Percentiles rank a stretch among this genome's conserved stretches.
Conservation (phyloP, 2,888 invertebrate species). For the Auanema sp. region DNA sequence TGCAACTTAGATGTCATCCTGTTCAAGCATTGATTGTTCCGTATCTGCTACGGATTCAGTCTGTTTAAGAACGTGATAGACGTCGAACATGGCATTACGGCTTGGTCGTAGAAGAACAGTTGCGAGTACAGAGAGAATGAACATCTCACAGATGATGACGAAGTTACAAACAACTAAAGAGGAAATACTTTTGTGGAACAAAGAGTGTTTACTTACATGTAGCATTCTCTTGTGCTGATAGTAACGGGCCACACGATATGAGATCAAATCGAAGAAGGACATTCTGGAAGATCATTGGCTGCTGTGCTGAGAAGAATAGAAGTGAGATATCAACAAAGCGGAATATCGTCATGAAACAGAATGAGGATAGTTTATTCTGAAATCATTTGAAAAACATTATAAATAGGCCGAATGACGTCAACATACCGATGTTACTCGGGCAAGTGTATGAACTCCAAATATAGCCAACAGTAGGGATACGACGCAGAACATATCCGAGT, state of each 20-base stretch:
- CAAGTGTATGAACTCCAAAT: slow-evolving; percentile 60
- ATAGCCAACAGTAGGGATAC: slow-evolving; percentile 59
- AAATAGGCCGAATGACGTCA: background rate
- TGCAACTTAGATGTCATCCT: slow-evolving; percentile 18
- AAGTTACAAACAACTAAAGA: slow-evolving; percentile 63
- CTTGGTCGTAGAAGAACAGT: slow-evolving; percentile 51
- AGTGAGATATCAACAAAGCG: slow-evolving; percentile 60
- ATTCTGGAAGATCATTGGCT: slow-evolving; percentile 62
- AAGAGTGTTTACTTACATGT: slow-evolving; percentile 61
- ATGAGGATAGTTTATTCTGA: slow-evolving; percentile 56
- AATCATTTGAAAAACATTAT: slow-evolving; percentile 13
- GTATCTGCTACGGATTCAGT: slow-evolving; percentile 30
- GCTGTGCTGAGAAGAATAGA: slow-evolving; percentile 61
- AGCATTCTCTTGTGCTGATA: slow-evolving; percentile 57
- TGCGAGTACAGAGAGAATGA: slow-evolving; percentile 52
- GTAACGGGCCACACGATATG: slow-evolving; percentile 56
- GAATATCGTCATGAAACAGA: slow-evolving; percentile 62
- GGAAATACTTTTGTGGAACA: no score
- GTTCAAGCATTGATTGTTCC: slow-evolving; percentile 35
- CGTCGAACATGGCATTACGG: slow-evolving; percentile 50
- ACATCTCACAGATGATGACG: slow-evolving; percentile 59
- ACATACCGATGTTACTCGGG: slow-evolving; percentile 53
- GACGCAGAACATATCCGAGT: slow-evolving; percentile 56
- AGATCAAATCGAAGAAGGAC: slow-evolving; percentile 52
- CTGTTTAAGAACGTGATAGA: slow-evolving; percentile 18